These are phyloP conservation scores for Resseliella maxima DNA, from an alignment of 2,888 invertebrate genomes.

Conservation along the genomic window DNA sequence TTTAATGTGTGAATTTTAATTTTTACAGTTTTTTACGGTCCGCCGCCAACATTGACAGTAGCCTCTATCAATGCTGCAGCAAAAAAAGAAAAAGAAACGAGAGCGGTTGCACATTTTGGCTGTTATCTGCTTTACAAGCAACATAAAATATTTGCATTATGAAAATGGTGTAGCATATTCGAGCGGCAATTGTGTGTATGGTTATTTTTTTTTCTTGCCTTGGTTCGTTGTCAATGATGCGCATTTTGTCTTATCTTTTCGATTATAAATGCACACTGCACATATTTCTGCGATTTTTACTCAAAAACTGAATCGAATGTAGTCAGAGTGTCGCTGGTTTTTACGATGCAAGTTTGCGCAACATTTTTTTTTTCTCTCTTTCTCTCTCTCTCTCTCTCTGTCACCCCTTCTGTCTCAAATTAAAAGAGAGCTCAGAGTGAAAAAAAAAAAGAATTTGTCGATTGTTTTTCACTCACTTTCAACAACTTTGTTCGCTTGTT, in stretches of 20 bases:
- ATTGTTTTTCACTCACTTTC: constrained; percentile 13
- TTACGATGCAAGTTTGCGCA: constrained; percentile 48
- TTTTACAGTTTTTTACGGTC: neutral
- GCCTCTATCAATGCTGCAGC: too few relatives aligned
- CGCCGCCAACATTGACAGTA: neutral
- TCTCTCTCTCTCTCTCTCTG: neutral
- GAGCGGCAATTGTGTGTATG: neutral
- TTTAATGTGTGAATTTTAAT: constrained; percentile 53
- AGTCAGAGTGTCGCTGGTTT: constrained; percentile 50
- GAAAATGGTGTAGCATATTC: constrained; percentile 21
- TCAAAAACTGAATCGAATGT: constrained; percentile 18
- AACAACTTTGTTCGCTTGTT: neutral
- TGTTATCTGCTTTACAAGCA: constrained; percentile 36
- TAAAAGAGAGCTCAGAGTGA: neutral
- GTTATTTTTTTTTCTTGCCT: neutral
- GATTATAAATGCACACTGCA: constrained; percentile 40
- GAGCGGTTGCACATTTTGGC: neutral
- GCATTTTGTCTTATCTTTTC: neutral
- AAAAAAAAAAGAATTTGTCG: neutral
- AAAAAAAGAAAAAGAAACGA: neutral
- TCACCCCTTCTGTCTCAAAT: neutral
- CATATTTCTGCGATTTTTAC: constrained; percentile 30
- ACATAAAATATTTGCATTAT: constrained; percentile 51
- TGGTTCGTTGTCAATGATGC: constrained; percentile 2
- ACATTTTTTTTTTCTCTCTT: neutral